Evolutionary conservation across 2,888 invertebrate species (phyloP).

Genomic region (Caenorhabditis uteleia): DNA sequence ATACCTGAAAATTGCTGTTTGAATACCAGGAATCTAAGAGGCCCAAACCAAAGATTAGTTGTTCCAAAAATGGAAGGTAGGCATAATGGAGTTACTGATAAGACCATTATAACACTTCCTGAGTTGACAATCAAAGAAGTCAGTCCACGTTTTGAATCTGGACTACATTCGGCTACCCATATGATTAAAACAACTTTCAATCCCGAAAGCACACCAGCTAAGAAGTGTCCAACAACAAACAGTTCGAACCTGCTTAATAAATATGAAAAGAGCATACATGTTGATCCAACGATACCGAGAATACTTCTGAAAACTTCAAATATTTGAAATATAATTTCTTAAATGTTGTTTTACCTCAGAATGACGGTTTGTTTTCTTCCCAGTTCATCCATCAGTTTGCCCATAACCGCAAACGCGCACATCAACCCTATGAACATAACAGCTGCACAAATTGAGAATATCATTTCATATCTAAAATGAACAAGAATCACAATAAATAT

Average conservation of each 20-base stretch:
- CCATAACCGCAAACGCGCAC: conserved; percentile 54
- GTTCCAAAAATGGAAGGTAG: conserved; percentile 57
- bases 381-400: conserved; percentile 56
- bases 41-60: conserved; percentile 42
- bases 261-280: conserved; percentile 48
- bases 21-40: neutral
- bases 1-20: conserved; percentile 28
- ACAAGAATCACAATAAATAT: neutral
- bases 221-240: conserved; percentile 57
- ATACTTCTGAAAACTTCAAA: conserved; percentile 48
- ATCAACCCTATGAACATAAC: conserved; percentile 58
- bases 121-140: conserved; percentile 57
- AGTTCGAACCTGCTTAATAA: conserved; percentile 51
- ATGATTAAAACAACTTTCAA: conserved; percentile 56
- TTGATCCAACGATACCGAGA: conserved; percentile 51
- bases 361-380: conserved; percentile 57
- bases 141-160: conserved; percentile 52
- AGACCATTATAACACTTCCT: conserved; percentile 49
- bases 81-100: conserved; percentile 55
- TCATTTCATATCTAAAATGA: conserved; percentile 52
- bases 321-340: neutral
- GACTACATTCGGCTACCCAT: conserved; percentile 61
- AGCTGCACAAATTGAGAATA: conserved; percentile 57
- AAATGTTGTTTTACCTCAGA: conserved; percentile 34
- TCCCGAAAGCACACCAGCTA: conserved; percentile 50